A percentile compares a stretch with the other conserved stretches of the same genome.
Evolutionary conservation across 2,113 vertebrate genomes (phyloP).

Genomic region (Cebidichthys violaceus): DNA sequence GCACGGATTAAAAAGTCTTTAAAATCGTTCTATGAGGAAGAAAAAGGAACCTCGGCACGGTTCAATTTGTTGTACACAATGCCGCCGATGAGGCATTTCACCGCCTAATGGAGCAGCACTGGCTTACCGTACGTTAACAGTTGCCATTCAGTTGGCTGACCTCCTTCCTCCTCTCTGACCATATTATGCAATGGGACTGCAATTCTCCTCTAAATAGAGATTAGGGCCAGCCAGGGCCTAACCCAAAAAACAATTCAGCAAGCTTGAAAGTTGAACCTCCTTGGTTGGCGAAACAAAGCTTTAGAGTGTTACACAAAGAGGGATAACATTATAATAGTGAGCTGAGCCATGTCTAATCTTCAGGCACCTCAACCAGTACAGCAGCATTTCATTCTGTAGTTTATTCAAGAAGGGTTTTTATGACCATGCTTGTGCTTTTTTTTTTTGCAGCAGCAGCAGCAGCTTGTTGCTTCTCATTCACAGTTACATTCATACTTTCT

Average conservation of each 20-base stretch:
- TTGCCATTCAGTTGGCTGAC: slow-evolving; percentile 17
- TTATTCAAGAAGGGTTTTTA: slow-evolving; percentile 27
- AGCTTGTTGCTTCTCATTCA: slow-evolving; percentile 7
- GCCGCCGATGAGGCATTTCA: background rate
- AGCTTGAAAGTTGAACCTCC: slow-evolving; percentile 26
- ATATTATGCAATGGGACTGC: slow-evolving; percentile 44
- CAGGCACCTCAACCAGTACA: slow-evolving; percentile 10
- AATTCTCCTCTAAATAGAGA: slow-evolving; percentile 36
- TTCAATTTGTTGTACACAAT: background rate
- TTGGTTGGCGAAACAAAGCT: slow-evolving; percentile 41
- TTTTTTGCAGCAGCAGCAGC: too few relatives aligned
- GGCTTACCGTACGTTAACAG: background rate
- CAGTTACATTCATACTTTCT: background rate
- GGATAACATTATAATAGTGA: slow-evolving; percentile 26
- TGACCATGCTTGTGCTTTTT: background rate
- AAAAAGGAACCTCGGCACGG: background rate
- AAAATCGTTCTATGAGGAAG: background rate
- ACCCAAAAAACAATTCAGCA: slow-evolving; percentile 24
- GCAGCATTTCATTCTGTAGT: slow-evolving; percentile 17
- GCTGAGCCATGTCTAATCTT: slow-evolving; percentile 19
- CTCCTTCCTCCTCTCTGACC: background rate
- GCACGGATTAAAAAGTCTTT: background rate
- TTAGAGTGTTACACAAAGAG: slow-evolving; percentile 33
- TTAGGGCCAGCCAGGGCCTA: slow-evolving; percentile 19
- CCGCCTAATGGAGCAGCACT: background rate